Conservation (phyloP, 2,797 vertebrate genomes). For the Malacoraja senta region DNA sequence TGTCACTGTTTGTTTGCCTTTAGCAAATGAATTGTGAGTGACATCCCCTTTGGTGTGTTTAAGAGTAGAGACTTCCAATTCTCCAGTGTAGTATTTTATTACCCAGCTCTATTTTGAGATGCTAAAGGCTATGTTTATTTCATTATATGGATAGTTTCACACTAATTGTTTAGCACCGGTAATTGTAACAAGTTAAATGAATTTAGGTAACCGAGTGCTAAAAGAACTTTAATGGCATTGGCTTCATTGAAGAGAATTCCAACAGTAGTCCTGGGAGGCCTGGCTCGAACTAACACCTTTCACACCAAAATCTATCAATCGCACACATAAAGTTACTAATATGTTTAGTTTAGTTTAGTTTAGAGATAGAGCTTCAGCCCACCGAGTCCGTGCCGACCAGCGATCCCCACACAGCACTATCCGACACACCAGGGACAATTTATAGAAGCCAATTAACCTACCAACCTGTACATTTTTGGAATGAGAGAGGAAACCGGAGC, state of each 20-base stretch:
- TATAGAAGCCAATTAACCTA: no score
- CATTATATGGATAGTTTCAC: conserved; percentile 6
- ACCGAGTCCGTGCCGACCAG: no score
- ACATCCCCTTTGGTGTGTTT: neutral
- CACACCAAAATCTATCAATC: no score
- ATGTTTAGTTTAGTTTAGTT: no score
- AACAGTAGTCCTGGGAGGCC: no score
- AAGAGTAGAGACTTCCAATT: neutral
- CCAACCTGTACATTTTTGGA: no score
- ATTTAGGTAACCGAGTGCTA: neutral
- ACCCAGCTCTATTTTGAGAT: neutral
- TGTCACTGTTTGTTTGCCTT: neutral
- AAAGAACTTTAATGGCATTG: neutral
- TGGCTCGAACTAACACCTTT: no score
- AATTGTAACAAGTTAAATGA: neutral
- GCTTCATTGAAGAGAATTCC: neutral
- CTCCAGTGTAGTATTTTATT: neutral
- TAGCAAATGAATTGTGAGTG: neutral
- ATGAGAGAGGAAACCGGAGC: no score
- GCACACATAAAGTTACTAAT: no score
- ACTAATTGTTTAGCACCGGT: neutral
- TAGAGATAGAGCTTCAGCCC: no score
- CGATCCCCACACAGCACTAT: no score
- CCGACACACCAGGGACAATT: no score
- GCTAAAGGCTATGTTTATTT: neutral